These are phyloP conservation scores for Phoxinus phoxinus DNA, from an alignment of 2,113 vertebrate species.

Conservation along the genomic window DNA sequence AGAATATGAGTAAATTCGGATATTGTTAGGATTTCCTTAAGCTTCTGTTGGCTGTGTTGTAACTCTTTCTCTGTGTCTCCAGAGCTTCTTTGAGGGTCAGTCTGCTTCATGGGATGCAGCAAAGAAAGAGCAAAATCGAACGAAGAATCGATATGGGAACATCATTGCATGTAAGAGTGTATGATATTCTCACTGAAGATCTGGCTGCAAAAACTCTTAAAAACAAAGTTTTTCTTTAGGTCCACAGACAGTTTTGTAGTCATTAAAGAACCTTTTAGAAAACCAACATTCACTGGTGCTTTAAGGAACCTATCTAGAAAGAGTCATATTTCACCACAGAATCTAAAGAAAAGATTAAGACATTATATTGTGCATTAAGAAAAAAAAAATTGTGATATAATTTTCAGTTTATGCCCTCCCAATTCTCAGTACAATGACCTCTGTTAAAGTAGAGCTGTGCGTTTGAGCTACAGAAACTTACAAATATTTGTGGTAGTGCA, in stretches of 20 bases:
- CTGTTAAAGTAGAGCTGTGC: no score
- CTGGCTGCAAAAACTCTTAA: neutral
- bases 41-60: neutral
- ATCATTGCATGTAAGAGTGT: constrained; percentile 96
- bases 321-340: constrained; percentile 8
- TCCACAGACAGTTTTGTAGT: neutral
- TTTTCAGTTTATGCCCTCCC: neutral
- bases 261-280: neutral
- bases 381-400: no score
- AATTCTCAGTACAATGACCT: neutral
- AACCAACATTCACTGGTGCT: neutral
- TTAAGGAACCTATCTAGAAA: neutral
- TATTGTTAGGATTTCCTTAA: neutral
- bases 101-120: constrained; percentile 99
- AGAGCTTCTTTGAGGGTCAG: constrained; percentile 99
- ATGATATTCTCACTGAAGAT: neutral
- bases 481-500: neutral
- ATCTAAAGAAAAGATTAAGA: neutral
- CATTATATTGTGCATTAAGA: neutral
- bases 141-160: constrained; percentile 99
- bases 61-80: constrained; percentile 45
- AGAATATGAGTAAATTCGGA: neutral
- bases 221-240: neutral
- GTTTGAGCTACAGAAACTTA: no score
- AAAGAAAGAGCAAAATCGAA: constrained; percentile 98